A percentile compares a stretch with the other conserved stretches of the same genome.
phyloP scores from a whole-genome alignment of 2,888 invertebrate genomes.

The Diaphora mendica region DNA sequence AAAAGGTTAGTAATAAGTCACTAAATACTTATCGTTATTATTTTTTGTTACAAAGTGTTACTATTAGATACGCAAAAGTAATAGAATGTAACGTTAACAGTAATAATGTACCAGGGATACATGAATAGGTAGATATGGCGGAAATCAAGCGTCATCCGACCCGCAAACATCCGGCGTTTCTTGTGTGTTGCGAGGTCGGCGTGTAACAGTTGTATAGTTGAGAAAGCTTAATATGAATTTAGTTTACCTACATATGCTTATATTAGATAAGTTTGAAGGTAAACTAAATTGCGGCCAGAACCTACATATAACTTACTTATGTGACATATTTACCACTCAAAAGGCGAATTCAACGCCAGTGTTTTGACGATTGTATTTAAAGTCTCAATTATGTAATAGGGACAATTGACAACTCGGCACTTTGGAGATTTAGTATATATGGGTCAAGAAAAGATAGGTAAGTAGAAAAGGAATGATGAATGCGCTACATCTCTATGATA shows the following conservation, averaged over 20 bases:
- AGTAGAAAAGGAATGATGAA: no score
- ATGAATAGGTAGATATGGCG: conserved; percentile 19
- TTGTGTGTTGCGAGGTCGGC: conserved; percentile 16
- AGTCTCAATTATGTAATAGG: not conserved
- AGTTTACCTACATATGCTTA: not conserved
- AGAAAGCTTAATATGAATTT: not conserved
- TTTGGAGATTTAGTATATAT: no score
- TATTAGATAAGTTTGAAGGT: not conserved
- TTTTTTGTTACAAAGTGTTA: not conserved
- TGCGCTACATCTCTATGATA: no score
- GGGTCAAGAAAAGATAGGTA: no score
- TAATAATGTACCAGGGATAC: conserved; percentile 1
- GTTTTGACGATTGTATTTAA: not conserved
- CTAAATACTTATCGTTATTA: not conserved
- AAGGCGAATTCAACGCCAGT: not conserved
- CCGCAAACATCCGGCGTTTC: conserved; percentile 39
- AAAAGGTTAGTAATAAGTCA: not conserved
- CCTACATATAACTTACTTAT: not conserved
- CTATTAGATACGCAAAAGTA: not conserved
- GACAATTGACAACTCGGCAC: no score
- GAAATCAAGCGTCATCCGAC: conserved; percentile 37
- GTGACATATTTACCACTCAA: not conserved
- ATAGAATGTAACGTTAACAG: not conserved
- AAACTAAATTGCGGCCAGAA: not conserved
- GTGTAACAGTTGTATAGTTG: not conserved